Evolutionary conservation across 2,113 vertebrate genomes (phyloP), one percentile per base, ranked within the genome.

Genomic region (Melospiza melodia): DNA sequence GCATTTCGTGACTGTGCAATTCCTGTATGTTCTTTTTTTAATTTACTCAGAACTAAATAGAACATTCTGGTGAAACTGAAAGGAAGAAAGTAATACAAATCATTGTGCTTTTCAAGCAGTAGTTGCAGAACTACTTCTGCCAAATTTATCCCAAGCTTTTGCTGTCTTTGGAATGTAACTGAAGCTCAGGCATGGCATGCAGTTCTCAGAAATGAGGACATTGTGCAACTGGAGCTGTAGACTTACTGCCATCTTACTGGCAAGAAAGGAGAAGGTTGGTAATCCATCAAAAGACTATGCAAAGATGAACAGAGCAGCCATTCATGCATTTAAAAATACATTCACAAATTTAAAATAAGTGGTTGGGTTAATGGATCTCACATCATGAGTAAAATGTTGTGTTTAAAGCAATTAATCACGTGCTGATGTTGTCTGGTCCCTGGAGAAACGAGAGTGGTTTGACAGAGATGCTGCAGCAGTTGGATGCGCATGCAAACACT

Each of bases 401-500:
- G 9, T 59, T 77, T 86, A 52, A 83, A 80, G 20, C 18, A 35
- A 8, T 39, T 43, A 49, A 84, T 35, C 51, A 51, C 1, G 7
- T 61, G 5, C 51, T 74, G 54, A 33, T 4, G 4, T 43, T 68
- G 51, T 27, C 43, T 58, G 25, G n/a, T n/a, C 28, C 49, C 59
- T 54, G 59, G n/a, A 80, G 31, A 63, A 69, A 67, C 15, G 6
- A 8, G 9, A 69, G 25, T 4, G 20, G 12, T 72, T 35, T 1
- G 1, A 58, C 27, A 23, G 46, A 58, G 71, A 4, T 63, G 44
- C 33, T 71, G 57, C 52, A 80, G 72, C 15, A n/a, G 22, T 6
- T 1, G 0, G 16, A 31, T n/a, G 22, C 0, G 0, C 16, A 5
- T 11, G 27, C 35, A 66, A 69, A 25, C 6, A 27, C 30, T 4